These are phyloP conservation scores for Egretta garzetta DNA, from an alignment of 2,113 vertebrate genomes.

Conservation along the genomic window DNA sequence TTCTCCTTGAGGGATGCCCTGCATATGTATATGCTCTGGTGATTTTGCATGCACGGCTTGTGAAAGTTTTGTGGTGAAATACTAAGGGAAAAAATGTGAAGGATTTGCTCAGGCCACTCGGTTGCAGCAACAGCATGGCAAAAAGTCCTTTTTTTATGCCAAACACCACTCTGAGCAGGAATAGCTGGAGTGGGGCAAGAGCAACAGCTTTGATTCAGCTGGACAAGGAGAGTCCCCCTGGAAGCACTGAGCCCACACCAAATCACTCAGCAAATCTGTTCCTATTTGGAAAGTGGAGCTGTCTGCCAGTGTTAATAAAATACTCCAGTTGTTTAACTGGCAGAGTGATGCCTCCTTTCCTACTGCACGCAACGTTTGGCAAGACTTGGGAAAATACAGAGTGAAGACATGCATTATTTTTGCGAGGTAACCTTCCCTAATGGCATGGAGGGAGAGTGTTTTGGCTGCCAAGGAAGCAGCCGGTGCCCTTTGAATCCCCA, in stretches of 20 bases:
- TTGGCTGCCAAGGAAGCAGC: background rate
- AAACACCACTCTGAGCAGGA: background rate
- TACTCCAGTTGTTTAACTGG: background rate
- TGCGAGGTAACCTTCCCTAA: background rate
- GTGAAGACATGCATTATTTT: background rate
- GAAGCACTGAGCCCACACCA: background rate
- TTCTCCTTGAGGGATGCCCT: background rate
- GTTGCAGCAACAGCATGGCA: background rate
- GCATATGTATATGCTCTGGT: background rate
- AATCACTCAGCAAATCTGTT: background rate
- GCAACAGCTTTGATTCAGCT: background rate
- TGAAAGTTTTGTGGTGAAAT: background rate
- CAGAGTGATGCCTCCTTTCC: background rate
- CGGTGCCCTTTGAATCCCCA: background rate
- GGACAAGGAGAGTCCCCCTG: background rate
- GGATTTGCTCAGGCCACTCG: background rate
- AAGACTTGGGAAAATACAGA: background rate
- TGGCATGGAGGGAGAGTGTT: background rate
- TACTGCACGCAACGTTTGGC: background rate
- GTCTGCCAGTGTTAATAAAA: background rate
- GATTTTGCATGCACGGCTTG: accelerated
- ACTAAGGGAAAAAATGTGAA: background rate
- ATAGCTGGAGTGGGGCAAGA: background rate
- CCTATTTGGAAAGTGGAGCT: background rate
- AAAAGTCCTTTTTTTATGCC: background rate